phyloP scores from a whole-genome alignment of 2,888 invertebrate species.

The Agriopis leucophaearia region DNA sequence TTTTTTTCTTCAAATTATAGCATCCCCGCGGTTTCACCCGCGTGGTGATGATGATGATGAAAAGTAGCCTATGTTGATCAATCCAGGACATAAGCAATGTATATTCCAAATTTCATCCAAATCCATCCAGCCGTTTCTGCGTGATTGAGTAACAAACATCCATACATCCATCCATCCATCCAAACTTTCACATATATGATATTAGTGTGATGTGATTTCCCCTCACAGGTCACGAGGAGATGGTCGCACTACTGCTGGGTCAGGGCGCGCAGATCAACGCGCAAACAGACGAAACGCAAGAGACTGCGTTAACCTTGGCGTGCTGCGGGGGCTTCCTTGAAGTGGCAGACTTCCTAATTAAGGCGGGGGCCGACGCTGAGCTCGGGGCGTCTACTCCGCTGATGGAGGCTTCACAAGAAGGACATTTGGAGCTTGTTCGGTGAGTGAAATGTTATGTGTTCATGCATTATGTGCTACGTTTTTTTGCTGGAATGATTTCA shows the following conservation, averaged over 20 bases:
- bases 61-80: too few species aligned
- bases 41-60: too few species aligned
- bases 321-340: slow-evolving; percentile 98
- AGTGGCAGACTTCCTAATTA: slow-evolving; percentile 96
- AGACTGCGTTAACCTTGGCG: slow-evolving; percentile 97
- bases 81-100: too few species aligned
- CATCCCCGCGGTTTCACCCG: too few species aligned
- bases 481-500: too few species aligned
- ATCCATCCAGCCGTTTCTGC: too few species aligned
- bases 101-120: too few species aligned
- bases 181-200: too few species aligned
- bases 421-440: slow-evolving; percentile 96
- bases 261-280: slow-evolving; percentile 99
- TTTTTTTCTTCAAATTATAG: too few species aligned
- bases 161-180: too few species aligned
- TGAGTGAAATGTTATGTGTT: slow-evolving; percentile 44
- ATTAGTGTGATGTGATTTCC: neutral
- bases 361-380: slow-evolving; percentile 97
- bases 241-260: slow-evolving; percentile 97
- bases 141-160: too few species aligned
- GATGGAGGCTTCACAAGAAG: slow-evolving; percentile 99
- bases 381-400: slow-evolving; percentile 98
- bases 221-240: slow-evolving; percentile 95
- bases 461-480: neutral
- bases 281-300: slow-evolving; percentile 99